phyloP scores from a whole-genome alignment of 2,888 invertebrate species.

The Campopleginae sp. region DNA sequence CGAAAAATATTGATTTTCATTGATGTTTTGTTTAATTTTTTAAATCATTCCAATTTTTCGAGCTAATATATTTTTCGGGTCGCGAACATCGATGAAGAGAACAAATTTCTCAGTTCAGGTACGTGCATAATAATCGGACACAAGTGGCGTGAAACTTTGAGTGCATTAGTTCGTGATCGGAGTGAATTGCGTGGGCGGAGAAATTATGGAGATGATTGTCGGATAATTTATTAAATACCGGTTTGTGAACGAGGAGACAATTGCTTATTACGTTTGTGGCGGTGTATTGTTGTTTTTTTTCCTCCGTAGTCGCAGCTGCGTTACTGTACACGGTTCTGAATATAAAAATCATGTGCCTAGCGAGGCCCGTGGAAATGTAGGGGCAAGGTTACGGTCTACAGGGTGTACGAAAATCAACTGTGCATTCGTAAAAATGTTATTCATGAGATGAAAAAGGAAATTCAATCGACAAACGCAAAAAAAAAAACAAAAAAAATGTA shows the following conservation, averaged over 20 bases:
- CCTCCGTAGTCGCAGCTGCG: slow-evolving; percentile 7
- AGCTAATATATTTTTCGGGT: no score
- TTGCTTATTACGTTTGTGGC: slow-evolving; percentile 58
- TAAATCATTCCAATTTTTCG: no score
- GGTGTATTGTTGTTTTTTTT: slow-evolving; percentile 8
- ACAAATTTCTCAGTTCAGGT: background rate
- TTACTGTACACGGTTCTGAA: slow-evolving; percentile 23
- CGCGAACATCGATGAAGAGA: background rate
- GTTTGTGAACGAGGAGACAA: slow-evolving; percentile 69
- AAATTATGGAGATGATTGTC: slow-evolving; percentile 68
- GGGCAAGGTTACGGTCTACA: slow-evolving; percentile 25
- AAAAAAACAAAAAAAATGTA: background rate
- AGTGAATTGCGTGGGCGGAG: slow-evolving; percentile 46
- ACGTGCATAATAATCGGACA: background rate
- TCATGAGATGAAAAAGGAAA: background rate
- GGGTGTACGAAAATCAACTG: background rate
- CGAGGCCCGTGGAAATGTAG: slow-evolving; percentile 27
- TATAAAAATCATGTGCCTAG: slow-evolving; percentile 35
- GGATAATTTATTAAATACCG: slow-evolving; percentile 69
- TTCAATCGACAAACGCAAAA: background rate
- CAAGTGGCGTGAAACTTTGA: slow-evolving; percentile 20
- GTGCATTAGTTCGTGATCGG: slow-evolving; percentile 47
- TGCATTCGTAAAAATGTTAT: background rate
- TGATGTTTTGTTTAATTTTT: no score
- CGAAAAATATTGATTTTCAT: no score